A percentile compares a stretch with the other conserved stretches of the same genome.
These are phyloP conservation scores for Bubalus kerabau DNA, from an alignment of 2,113 vertebrate genomes.

Conservation along the genomic window DNA sequence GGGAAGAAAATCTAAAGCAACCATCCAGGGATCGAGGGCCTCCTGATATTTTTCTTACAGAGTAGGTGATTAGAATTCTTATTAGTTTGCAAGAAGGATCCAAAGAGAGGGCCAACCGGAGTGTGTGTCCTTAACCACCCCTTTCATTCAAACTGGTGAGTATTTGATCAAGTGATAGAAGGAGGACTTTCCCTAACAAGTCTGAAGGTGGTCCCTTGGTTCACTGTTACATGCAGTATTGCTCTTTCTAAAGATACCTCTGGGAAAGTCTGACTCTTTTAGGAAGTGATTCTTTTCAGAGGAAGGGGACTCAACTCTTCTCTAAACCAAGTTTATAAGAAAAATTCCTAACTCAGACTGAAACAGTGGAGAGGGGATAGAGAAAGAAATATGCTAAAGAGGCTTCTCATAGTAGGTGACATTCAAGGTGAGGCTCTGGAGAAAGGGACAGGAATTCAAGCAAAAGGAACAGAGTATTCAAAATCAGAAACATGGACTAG, in stretches of 20 bases:
- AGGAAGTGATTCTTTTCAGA: neutral
- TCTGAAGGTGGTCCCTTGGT: neutral
- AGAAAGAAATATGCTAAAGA: neutral
- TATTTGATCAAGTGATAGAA: neutral
- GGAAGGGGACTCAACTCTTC: neutral
- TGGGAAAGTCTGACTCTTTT: neutral
- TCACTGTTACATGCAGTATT: neutral
- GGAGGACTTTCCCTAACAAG: neutral
- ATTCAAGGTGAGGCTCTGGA: neutral
- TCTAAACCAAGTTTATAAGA: neutral
- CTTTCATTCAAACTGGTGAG: neutral
- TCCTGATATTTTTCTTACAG: neutral
- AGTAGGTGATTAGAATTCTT: neutral
- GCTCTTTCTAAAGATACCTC: neutral
- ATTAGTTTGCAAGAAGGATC: neutral
- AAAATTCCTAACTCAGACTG: neutral
- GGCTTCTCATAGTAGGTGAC: neutral
- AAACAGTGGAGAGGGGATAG: neutral
- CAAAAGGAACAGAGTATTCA: neutral
- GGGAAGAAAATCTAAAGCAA: neutral
- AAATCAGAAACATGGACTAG: neutral
- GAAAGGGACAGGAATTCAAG: neutral
- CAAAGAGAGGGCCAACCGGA: neutral
- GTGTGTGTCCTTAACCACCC: neutral
- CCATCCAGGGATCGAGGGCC: neutral